These are phyloP conservation scores for Synanceia verrucosa DNA, from an alignment of 2,797 vertebrate genomes.

Conservation along the genomic window DNA sequence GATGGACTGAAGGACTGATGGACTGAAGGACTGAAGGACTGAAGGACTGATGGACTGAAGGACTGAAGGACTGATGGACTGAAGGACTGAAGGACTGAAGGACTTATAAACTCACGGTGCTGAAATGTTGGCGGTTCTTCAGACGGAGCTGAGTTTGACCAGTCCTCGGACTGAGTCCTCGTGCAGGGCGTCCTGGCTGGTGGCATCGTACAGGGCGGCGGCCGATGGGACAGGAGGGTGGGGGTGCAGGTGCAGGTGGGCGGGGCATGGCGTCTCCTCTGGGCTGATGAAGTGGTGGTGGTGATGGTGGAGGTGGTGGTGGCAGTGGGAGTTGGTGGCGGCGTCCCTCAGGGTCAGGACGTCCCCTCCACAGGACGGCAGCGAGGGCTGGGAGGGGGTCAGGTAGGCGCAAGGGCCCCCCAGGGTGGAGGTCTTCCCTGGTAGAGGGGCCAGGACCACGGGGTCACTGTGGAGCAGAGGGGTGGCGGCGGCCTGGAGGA, in stretches of 20 bases:
- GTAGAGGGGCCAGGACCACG: constrained; percentile 74
- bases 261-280: constrained; percentile 83
- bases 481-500: constrained; percentile 93
- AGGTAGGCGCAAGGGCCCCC: constrained; percentile 87
- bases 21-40: background rate
- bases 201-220: constrained; percentile 76
- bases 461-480: constrained; percentile 90
- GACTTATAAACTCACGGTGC: too few relatives aligned
- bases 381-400: constrained; percentile 86
- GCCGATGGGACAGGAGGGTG: constrained; percentile 24
- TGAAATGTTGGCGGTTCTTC: constrained; percentile 58
- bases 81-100: background rate
- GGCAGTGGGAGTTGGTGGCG: constrained; percentile 75
- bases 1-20: background rate
- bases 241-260: constrained; percentile 52
- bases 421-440: constrained; percentile 84
- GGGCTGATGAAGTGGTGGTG: constrained; percentile 89
- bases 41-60: too few relatives aligned
- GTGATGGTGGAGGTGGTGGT: constrained; percentile 62
- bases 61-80: background rate
- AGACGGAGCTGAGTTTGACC: constrained; percentile 95
- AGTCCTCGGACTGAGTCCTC: constrained; percentile 94
- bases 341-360: constrained; percentile 75
- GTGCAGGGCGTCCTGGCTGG: constrained; percentile 92
- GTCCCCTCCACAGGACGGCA: constrained; percentile 80